Evolutionary conservation across 2,888 invertebrate species (phyloP).

Genomic region (Lasioglossum pauxillum): DNA sequence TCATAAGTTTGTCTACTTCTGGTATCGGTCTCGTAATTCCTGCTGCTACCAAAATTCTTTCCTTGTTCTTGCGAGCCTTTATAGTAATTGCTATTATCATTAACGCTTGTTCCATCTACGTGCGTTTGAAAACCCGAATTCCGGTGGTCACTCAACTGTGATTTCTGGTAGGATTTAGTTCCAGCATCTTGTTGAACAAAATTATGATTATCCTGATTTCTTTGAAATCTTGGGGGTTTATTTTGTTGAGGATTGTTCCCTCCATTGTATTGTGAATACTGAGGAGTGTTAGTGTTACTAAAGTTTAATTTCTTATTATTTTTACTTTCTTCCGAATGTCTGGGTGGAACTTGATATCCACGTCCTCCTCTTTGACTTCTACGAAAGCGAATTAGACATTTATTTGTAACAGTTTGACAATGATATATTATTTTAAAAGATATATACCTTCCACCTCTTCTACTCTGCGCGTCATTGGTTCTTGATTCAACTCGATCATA

Average conservation of each 20-base stretch:
- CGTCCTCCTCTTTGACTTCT: slow-evolving; percentile 77
- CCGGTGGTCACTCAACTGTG: slow-evolving; percentile 73
- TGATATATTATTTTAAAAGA: background rate
- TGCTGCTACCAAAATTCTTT: slow-evolving; percentile 66
- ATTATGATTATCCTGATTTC: slow-evolving; percentile 82
- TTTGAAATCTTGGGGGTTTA: slow-evolving; percentile 88
- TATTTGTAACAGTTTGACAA: background rate
- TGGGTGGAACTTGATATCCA: slow-evolving; percentile 77
- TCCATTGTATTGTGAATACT: slow-evolving; percentile 71
- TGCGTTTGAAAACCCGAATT: slow-evolving; percentile 72
- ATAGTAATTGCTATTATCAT: slow-evolving; percentile 65
- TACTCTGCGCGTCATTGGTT: slow-evolving; percentile 71
- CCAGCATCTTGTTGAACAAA: slow-evolving; percentile 72
- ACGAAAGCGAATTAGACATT: background rate
- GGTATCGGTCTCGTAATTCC: slow-evolving; percentile 70
- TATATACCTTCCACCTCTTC: slow-evolving; percentile 78
- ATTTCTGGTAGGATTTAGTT: slow-evolving; percentile 67
- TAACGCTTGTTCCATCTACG: slow-evolving; percentile 63
- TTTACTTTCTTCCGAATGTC: slow-evolving; percentile 77
- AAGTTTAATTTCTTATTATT: slow-evolving; percentile 72
- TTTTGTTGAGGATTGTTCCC: slow-evolving; percentile 74
- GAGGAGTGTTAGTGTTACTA: slow-evolving; percentile 56
- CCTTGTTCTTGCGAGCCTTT: slow-evolving; percentile 70
- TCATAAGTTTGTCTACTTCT: slow-evolving; percentile 72
- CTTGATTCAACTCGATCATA: slow-evolving; percentile 74